phyloP scores from a whole-genome alignment of 1,140 invertebrate species.

The Drosophila azteca region DNA sequence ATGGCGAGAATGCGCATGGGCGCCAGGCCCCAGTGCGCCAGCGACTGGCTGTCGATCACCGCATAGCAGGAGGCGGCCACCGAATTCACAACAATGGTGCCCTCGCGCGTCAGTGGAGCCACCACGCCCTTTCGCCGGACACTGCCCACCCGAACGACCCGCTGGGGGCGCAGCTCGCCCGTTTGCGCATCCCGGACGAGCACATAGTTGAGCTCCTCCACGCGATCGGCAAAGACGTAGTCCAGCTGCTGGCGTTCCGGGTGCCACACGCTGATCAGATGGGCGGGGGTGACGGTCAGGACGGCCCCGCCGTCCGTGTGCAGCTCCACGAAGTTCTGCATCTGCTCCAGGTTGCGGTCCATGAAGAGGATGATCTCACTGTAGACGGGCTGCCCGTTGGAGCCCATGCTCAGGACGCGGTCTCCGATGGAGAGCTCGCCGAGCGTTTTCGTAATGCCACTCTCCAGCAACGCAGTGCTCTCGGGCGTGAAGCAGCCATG shows the following conservation, averaged over 20 bases:
- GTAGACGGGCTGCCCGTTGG: constrained; percentile 88
- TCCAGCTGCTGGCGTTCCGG: constrained; percentile 79
- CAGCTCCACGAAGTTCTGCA: constrained; percentile 89
- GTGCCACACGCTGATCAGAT: constrained; percentile 87
- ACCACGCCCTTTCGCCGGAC: constrained; percentile 89
- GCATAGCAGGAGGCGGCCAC: constrained; percentile 98
- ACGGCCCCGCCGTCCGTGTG: constrained; percentile 88
- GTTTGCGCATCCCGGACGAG: constrained; percentile 83
- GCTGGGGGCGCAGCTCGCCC: constrained; percentile 85
- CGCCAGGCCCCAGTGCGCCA: constrained; percentile 93
- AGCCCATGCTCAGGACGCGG: constrained; percentile 89
- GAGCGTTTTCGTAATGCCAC: constrained; percentile 86
- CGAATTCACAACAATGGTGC: constrained; percentile 95
- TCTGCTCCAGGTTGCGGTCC: constrained; percentile 89
- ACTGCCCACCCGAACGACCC: constrained; percentile 86
- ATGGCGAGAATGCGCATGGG: constrained; percentile 88
- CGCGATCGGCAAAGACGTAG: constrained; percentile 86
- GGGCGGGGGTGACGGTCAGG: constrained; percentile 93
- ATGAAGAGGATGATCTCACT: constrained; percentile 96
- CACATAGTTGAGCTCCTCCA: constrained; percentile 85
- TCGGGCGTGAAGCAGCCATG: constrained; percentile 92
- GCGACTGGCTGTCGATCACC: constrained; percentile 90
- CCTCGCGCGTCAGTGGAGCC: constrained; percentile 94
- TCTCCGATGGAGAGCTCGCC: constrained; percentile 91
- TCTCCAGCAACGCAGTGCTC: constrained; percentile 86